Percentiles rank a stretch among this genome's conserved stretches.
Conservation (phyloP, 2,888 invertebrate species). For the Synergus laeviventris region DNA sequence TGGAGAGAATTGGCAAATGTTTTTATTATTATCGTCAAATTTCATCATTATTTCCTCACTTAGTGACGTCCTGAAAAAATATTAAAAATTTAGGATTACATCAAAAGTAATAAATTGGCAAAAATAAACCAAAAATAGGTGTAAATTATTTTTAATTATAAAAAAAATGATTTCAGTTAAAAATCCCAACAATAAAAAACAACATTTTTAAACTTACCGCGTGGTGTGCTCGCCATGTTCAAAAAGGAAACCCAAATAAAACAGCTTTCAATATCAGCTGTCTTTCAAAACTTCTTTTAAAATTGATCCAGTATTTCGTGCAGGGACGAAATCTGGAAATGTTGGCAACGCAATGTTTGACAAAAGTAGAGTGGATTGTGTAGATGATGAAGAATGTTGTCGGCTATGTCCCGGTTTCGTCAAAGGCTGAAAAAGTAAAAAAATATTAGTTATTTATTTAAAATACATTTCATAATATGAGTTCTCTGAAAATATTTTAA, state of each 20-base stretch:
- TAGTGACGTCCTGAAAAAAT: background rate
- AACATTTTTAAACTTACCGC: background rate
- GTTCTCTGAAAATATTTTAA: too few relatives aligned
- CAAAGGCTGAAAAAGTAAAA: conserved; percentile 60
- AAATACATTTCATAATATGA: too few relatives aligned
- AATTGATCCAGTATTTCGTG: conserved; percentile 80
- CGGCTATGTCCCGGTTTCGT: conserved; percentile 70
- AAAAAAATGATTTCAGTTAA: background rate
- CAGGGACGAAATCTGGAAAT: conserved; percentile 79
- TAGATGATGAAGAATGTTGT: conserved; percentile 73
- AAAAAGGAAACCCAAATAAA: background rate
- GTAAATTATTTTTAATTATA: background rate
- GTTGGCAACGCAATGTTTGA: conserved; percentile 79
- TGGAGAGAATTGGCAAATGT: background rate
- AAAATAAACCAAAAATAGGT: too few relatives aligned
- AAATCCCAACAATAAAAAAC: background rate
- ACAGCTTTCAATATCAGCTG: conserved; percentile 74
- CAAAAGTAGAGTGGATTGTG: conserved; percentile 76
- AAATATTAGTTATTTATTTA: conserved; percentile 21
- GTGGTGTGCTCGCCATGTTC: background rate
- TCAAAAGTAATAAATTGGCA: background rate
- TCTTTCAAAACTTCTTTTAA: conserved; percentile 81
- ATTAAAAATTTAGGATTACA: background rate
- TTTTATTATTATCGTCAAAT: background rate
- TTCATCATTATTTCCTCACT: background rate